A percentile compares a stretch with the other conserved stretches of the same genome.
Conservation (phyloP, 2,797 vertebrate genomes). For the Notoglanidium macrostoma region DNA sequence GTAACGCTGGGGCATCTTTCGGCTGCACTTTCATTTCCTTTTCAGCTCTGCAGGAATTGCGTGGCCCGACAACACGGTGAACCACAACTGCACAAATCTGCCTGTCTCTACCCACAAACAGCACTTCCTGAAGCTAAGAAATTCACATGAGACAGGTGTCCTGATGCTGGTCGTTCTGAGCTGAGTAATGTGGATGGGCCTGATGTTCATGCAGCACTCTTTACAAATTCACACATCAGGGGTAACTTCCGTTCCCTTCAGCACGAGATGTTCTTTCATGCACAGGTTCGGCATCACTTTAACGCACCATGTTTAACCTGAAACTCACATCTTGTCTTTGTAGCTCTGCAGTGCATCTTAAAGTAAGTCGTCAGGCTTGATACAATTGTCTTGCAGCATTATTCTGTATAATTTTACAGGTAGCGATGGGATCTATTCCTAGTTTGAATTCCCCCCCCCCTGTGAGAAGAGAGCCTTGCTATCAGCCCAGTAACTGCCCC, state of each 20-base stretch:
- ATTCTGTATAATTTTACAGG: not conserved
- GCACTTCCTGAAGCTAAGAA: constrained; percentile 4
- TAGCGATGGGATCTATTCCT: not conserved
- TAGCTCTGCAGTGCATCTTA: not conserved
- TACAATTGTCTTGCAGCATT: not conserved
- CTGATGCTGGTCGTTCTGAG: not conserved
- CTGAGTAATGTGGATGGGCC: not conserved
- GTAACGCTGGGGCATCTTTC: not conserved
- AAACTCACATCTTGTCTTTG: not conserved
- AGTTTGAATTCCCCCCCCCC: fast-evolving
- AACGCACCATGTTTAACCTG: not conserved
- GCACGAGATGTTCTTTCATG: not conserved
- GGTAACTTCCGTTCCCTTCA: not conserved
- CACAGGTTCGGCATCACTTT: not conserved
- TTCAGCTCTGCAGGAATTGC: not conserved
- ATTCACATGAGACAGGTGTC: not conserved
- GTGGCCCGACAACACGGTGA: not conserved
- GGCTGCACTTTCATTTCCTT: constrained; percentile 20
- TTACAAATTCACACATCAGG: not conserved
- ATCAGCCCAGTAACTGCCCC: not conserved
- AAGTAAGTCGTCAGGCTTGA: not conserved
- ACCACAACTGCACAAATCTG: not conserved
- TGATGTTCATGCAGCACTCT: not conserved
- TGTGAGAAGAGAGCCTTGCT: not conserved
- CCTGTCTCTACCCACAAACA: not conserved